These are phyloP conservation scores for Brachionus rotundiformis DNA, from an alignment of 1,140 invertebrate genomes.

Conservation along the genomic window DNA sequence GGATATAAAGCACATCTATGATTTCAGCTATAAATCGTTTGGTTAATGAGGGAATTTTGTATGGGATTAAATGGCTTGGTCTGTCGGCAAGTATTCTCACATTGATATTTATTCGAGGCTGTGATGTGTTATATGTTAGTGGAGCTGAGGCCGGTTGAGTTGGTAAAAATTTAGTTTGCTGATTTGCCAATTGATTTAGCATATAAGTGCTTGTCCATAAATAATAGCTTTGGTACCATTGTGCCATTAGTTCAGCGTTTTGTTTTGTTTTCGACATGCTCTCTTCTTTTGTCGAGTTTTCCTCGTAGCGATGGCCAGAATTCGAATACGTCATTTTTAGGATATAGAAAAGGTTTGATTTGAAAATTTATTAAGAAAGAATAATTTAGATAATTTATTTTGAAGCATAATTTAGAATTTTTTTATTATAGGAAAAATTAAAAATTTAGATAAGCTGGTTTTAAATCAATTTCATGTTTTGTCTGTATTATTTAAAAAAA, in stretches of 20 bases:
- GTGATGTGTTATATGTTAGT: neutral
- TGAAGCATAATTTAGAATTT: neutral
- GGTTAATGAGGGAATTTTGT: conserved; percentile 33
- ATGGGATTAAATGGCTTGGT: neutral
- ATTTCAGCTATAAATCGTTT: conserved; percentile 33
- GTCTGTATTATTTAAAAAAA: too few species aligned
- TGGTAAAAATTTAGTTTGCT: neutral
- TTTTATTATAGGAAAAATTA: conserved; percentile 6
- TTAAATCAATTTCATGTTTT: too few species aligned
- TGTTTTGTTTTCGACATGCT: neutral
- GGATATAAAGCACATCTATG: conserved; percentile 40
- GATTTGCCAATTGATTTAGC: neutral
- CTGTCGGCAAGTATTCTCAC: neutral
- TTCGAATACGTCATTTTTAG: conserved; percentile 11
- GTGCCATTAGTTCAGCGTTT: conserved; percentile 14
- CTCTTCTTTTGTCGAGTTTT: neutral
- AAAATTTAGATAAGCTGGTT: too few species aligned
- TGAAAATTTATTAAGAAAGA: neutral
- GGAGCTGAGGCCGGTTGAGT: neutral
- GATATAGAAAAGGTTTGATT: neutral
- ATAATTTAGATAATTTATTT: conserved; percentile 19
- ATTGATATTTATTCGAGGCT: conserved; percentile 7
- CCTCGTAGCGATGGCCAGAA: neutral
- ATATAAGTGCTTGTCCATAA: conserved; percentile 40
- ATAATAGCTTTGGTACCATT: conserved; percentile 50